Conservation (phyloP, 35 echinoderm and acorn worm genomes). For the Holothuria glaberrima region DNA sequence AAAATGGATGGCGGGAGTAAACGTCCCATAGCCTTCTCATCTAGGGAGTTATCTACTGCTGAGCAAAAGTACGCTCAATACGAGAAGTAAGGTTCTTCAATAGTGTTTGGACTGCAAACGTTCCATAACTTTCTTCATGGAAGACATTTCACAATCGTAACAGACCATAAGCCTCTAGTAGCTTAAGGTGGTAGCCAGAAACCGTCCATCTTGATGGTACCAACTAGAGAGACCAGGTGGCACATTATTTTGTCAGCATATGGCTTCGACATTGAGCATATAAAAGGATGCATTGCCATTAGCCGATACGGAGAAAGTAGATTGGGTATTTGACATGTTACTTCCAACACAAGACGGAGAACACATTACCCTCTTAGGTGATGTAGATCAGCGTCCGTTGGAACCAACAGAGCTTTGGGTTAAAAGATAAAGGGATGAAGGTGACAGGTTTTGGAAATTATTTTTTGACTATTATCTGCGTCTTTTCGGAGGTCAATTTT, state of each 20-base stretch:
- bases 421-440: too few species aligned
- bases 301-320: not conserved
- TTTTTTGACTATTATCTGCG: too few species aligned
- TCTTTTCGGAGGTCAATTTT: too few species aligned
- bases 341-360: not conserved
- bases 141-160: constrained; percentile 62
- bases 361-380: constrained; percentile 23
- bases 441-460: too few species aligned
- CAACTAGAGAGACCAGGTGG: constrained; percentile 56
- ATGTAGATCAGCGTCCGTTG: constrained; percentile 50
- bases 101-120: constrained; percentile 68
- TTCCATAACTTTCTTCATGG: constrained; percentile 69
- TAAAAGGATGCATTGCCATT: constrained; percentile 51
- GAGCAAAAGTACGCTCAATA: constrained; percentile 75
- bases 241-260: constrained; percentile 68
- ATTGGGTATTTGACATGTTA: not conserved
- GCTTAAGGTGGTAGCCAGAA: constrained; percentile 23
- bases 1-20: too few species aligned
- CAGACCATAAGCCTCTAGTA: constrained; percentile 71
- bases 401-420: constrained; percentile 41
- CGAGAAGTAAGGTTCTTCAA: constrained; percentile 61
- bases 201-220: too few species aligned
- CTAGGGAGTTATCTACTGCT: constrained; percentile 35
- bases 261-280: constrained; percentile 54
- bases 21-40: constrained; percentile 64